A percentile compares a stretch with the other conserved stretches of the same genome.
Evolutionary conservation across 2,797 vertebrate genomes (phyloP).

Genomic region (Champsocephalus esox): DNA sequence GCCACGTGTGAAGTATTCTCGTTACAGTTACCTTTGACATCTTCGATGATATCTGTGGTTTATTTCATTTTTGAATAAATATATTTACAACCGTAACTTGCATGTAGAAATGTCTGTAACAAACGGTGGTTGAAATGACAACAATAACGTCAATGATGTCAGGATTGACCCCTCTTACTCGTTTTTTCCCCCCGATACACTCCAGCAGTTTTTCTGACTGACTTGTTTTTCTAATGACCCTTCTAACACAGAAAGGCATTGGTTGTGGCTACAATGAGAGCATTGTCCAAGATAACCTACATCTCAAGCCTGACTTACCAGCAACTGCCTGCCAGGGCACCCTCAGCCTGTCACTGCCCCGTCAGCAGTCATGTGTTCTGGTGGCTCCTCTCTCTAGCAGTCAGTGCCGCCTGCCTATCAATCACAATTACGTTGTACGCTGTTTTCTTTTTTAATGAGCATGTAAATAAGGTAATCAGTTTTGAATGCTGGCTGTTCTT

Average conservation of each 20-base stretch:
- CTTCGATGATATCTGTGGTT: conserved; percentile 10
- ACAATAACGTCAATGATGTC: conserved; percentile 46
- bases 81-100: conserved; percentile 7
- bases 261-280: conserved; percentile 69
- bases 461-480: neutral
- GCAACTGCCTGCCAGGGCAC: conserved; percentile 57
- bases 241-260: conserved; percentile 62
- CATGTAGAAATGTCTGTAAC: neutral
- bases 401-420: conserved; percentile 15
- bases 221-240: conserved; percentile 76
- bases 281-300: conserved; percentile 78
- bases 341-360: conserved; percentile 41
- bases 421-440: conserved; percentile 15
- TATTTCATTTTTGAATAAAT: conserved; percentile 43
- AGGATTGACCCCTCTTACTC: conserved; percentile 39
- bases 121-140: conserved; percentile 10
- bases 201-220: conserved; percentile 74
- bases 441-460: neutral
- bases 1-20: neutral
- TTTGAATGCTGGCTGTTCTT: neutral
- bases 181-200: conserved; percentile 50
- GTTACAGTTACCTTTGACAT: neutral
- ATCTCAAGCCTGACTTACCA: conserved; percentile 76
- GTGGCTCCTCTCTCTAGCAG: conserved; percentile 20
- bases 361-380: conserved; percentile 26